These are phyloP conservation scores for Anguilla pacifica DNA, from an alignment of 2,797 vertebrate genomes.

Conservation along the genomic window DNA sequence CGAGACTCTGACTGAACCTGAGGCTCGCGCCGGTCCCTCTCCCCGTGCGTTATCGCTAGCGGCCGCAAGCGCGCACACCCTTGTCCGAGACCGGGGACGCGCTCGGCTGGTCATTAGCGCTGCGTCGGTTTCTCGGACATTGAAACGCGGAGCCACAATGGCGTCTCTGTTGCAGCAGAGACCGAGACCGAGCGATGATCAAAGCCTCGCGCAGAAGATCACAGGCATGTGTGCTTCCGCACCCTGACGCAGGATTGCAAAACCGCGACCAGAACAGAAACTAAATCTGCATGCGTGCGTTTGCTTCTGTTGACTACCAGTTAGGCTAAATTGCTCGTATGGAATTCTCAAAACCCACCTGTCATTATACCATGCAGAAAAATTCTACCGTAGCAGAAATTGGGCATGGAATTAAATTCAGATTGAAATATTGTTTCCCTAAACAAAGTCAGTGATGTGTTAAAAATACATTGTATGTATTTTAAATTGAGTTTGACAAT, in stretches of 20 bases:
- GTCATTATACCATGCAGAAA: background rate
- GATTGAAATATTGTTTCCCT: background rate
- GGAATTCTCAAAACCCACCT: background rate
- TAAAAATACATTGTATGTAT: background rate
- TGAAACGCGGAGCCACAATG: constrained; percentile 2
- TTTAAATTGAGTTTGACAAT: background rate
- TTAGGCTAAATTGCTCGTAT: background rate
- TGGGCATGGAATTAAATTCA: background rate
- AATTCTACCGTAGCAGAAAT: background rate
- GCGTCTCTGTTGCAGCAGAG: constrained; percentile 11
- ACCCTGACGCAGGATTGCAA: background rate
- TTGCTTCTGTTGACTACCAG: background rate
- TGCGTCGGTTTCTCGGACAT: background rate
- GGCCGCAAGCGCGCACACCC: background rate
- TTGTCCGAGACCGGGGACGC: background rate
- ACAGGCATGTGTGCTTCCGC: background rate
- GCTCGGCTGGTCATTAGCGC: background rate
- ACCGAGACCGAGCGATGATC: background rate
- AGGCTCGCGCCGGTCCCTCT: background rate
- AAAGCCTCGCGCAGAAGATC: background rate
- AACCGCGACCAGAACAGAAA: background rate
- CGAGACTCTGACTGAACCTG: constrained; percentile 33
- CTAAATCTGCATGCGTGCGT: background rate
- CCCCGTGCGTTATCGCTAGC: background rate
- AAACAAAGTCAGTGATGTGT: background rate